Evolutionary conservation across 2,888 invertebrate genomes (phyloP).

Genomic region (Dendrolimus houi): DNA sequence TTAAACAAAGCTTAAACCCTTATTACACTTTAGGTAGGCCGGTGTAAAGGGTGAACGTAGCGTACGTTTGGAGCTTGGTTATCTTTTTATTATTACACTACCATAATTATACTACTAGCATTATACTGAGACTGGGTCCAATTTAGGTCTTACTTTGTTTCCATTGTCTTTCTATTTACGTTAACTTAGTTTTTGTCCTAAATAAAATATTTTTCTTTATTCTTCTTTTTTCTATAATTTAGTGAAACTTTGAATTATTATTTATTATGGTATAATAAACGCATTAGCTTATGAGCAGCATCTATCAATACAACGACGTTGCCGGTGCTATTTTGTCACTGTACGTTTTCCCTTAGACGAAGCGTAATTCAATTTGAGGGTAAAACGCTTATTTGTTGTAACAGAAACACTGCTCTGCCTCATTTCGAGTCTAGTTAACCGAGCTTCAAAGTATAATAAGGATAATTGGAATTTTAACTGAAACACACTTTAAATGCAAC

Average conservation of each 20-base stretch:
- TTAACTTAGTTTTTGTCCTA: too few species aligned
- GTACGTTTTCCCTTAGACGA: constrained; percentile 23
- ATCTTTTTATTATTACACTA: too few species aligned
- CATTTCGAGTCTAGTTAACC: constrained; percentile 46
- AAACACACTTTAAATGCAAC: neutral
- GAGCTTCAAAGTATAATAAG: constrained; percentile 44
- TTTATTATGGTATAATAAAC: constrained; percentile 1
- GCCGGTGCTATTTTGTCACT: constrained; percentile 2
- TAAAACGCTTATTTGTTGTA: constrained; percentile 55
- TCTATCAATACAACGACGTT: constrained; percentile 5
- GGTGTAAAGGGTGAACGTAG: too few species aligned
- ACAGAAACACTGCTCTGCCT: constrained; percentile 46
- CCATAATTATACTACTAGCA: too few species aligned
- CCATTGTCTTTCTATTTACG: too few species aligned
- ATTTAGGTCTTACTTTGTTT: too few species aligned
- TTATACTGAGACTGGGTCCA: too few species aligned
- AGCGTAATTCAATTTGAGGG: constrained; percentile 62
- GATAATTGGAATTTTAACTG: constrained; percentile 39
- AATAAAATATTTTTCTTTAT: too few species aligned
- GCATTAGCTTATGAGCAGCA: constrained; percentile 1
- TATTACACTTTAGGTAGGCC: too few species aligned
- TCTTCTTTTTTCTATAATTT: neutral
- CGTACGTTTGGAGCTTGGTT: too few species aligned
- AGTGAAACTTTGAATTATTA: too few species aligned
- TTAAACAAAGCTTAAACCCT: too few species aligned